These are phyloP conservation scores for Mobula birostris DNA, from an alignment of 2,113 vertebrate species.

Conservation along the genomic window DNA sequence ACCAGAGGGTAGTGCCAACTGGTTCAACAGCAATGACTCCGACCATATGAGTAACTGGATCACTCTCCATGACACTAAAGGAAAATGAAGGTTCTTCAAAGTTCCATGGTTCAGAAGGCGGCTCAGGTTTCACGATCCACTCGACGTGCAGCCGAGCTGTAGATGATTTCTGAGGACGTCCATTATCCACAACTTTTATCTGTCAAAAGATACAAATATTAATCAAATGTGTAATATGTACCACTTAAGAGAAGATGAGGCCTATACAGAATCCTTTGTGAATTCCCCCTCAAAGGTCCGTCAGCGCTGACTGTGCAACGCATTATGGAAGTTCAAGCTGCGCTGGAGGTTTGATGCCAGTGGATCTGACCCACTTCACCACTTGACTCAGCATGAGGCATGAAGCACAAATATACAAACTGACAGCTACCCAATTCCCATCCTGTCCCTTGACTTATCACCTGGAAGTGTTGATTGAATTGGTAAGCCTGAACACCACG, in stretches of 20 bases:
- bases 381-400: no score
- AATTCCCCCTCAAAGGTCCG: no score
- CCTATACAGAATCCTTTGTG: not conserved
- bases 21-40: conserved; percentile 83
- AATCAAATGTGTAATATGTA: no score
- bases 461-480: no score
- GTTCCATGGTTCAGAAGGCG: conserved; percentile 61
- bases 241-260: not conserved
- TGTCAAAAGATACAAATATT: conserved; percentile 46
- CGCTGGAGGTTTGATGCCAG: no score
- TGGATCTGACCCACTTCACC: no score
- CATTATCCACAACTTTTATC: conserved; percentile 97
- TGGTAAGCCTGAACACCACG: no score
- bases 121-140: conserved; percentile 81
- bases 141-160: conserved; percentile 87
- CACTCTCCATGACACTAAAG: conserved; percentile 96
- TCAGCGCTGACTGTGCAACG: no score
- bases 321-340: no score
- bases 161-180: conserved; percentile 88
- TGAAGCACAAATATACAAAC: no score
- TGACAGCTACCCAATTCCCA: no score
- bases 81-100: conserved; percentile 83
- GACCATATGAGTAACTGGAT: conserved; percentile 93
- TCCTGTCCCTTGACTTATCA: no score
- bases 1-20: conserved; percentile 76